Evolutionary conservation across 2,113 vertebrate species (phyloP), one percentile per base, ranked within the genome.

Genomic region (Glaucomys volans): DNA sequence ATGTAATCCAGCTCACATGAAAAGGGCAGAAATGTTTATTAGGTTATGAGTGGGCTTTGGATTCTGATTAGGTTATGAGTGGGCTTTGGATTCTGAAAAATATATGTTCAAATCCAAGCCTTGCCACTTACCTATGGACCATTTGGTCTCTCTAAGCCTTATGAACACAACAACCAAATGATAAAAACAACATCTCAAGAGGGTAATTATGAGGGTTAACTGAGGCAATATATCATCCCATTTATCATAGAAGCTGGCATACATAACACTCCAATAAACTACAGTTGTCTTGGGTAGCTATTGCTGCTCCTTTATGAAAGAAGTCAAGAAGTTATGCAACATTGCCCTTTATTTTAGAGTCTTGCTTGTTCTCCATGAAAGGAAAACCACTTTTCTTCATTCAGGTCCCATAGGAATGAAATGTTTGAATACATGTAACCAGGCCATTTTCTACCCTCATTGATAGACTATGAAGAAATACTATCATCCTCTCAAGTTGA

Each of bases 1-100:
- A 76, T 16, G 85, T 81, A 95, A 87, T 84, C 30, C 87, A 37
- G 64, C 9, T 93, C 32, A 86, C 32, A 75, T 52, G 26, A 91
- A 20, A 67, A 81, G 4, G 3, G 30, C 28, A 88, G 11, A 3
- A 40, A 1, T 37, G 91, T 94, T 87, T 84, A 90, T 64, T 86
- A n/a, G 62, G 89, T 90, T 79, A 79, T 12, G 1, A 75, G 67
- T 57, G 47, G 6, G 37, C 16, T 83, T 89, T 83, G 14, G 10
- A 77, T 89, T 97, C 62, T 52, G 42, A 79, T n/a, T n/a, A n/a
- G 62, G 89, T 90, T 79, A 79, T 12, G 1, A 75, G 67, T 57
- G 47, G 6, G 37, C 16, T 83, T 89, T 83, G 14, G 10, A 77
- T 89, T 97, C 62, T 52, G 42, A 79, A 50, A 92, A 80, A 90